Percentiles rank a stretch among this genome's conserved stretches.
These are phyloP conservation scores for Limonius californicus DNA, from an alignment of 1,140 invertebrate genomes.

Conservation along the genomic window DNA sequence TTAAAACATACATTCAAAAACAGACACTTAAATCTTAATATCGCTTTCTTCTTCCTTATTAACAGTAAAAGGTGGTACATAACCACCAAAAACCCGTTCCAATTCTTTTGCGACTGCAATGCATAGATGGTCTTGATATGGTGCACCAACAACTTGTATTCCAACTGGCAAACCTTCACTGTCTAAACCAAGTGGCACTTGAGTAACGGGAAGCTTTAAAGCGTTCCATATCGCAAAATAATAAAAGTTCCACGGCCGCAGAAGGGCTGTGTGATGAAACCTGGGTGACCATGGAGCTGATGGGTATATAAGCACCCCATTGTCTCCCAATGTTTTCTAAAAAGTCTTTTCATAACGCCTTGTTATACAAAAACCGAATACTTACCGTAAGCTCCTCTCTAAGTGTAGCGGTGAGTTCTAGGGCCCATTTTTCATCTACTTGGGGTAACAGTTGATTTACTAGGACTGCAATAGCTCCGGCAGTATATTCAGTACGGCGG, in stretches of 20 bases:
- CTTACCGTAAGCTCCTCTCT: slow-evolving; percentile 58
- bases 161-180: slow-evolving; percentile 71
- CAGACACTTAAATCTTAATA: too few relatives aligned
- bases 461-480: slow-evolving; percentile 65
- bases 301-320: slow-evolving; percentile 82
- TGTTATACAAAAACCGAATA: slow-evolving; percentile 41
- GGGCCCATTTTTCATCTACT: slow-evolving; percentile 61
- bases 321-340: slow-evolving; percentile 66
- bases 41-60: too few relatives aligned
- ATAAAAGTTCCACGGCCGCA: slow-evolving; percentile 78
- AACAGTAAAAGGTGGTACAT: slow-evolving; percentile 56
- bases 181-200: slow-evolving; percentile 71
- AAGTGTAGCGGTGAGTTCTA: slow-evolving; percentile 55
- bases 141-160: slow-evolving; percentile 73
- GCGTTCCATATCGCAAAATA: slow-evolving; percentile 87
- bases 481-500: slow-evolving; percentile 57
- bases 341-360: slow-evolving; percentile 48
- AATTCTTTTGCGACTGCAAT: slow-evolving; percentile 76
- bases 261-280: slow-evolving; percentile 74
- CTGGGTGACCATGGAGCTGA: slow-evolving; percentile 72
- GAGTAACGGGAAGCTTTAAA: slow-evolving; percentile 74
- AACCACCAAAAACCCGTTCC: slow-evolving; percentile 79
- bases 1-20: too few relatives aligned
- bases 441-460: slow-evolving; percentile 61
- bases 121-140: slow-evolving; percentile 72